Evolutionary conservation across 2,797 vertebrate genomes (phyloP).

Genomic region (Microcaecilia unicolor): DNA sequence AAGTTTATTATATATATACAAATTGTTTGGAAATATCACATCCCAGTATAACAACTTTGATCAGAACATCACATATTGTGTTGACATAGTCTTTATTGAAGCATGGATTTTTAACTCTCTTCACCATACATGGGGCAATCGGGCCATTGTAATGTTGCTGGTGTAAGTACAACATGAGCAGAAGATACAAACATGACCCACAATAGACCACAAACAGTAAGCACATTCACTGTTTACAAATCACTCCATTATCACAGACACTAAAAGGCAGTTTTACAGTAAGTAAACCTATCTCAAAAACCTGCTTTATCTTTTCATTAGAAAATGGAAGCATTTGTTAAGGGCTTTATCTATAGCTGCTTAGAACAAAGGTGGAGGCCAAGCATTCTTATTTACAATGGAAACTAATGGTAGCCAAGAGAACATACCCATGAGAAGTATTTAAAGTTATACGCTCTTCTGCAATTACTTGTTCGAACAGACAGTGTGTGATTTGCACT

Average conservation of each 20-base stretch:
- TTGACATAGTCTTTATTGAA: conserved; percentile 55
- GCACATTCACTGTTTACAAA: conserved; percentile 61
- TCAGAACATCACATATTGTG: background rate
- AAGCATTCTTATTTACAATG: conserved; percentile 53
- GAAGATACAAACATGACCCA: conserved; percentile 53
- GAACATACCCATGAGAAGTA: conserved; percentile 45
- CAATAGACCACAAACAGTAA: conserved; percentile 55
- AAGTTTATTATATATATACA: conserved; percentile 3
- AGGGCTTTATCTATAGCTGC: conserved; percentile 43
- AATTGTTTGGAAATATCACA: background rate
- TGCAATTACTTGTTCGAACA: conserved; percentile 36
- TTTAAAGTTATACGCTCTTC: conserved; percentile 44
- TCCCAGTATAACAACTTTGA: background rate
- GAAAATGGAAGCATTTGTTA: conserved; percentile 35
- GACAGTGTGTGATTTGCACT: conserved; percentile 34
- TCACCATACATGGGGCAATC: conserved; percentile 43
- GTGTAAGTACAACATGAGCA: conserved; percentile 54
- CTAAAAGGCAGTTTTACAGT: conserved; percentile 64
- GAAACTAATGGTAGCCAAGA: conserved; percentile 52
- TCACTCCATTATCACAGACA: conserved; percentile 65
- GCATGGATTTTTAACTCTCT: conserved; percentile 45
- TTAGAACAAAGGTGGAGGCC: conserved; percentile 50
- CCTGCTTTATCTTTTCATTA: conserved; percentile 43
- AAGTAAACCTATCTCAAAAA: conserved; percentile 51
- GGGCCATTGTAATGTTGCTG: conserved; percentile 53